Conservation (phyloP, 1,140 invertebrate species). For the Delia radicum region DNA sequence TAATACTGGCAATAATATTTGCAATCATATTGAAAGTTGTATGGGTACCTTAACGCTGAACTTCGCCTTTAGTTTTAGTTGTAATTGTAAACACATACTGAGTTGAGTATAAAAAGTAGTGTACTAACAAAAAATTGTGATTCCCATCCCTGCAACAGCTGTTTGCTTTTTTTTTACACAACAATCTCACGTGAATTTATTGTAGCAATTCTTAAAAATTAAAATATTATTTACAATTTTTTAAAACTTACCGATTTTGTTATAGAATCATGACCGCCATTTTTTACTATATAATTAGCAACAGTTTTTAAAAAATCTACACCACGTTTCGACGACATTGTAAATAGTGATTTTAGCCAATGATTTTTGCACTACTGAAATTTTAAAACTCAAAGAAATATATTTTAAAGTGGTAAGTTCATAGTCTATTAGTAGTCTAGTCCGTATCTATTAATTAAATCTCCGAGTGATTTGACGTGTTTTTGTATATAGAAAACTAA, state of each 20-base stretch:
- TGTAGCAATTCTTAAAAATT: neutral
- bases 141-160: neutral
- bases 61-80: neutral
- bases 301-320: constrained; percentile 52
- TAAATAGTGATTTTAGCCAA: neutral
- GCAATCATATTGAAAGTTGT: too few species aligned
- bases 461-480: neutral
- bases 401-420: constrained; percentile 1
- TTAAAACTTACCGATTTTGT: constrained; percentile 57
- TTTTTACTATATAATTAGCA: constrained; percentile 39
- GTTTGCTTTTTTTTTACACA: too few species aligned
- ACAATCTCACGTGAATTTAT: neutral
- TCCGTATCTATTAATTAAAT: neutral
- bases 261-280: constrained; percentile 56
- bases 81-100: neutral
- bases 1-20: too few species aligned
- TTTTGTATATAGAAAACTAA: neutral
- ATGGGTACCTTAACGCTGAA: too few species aligned
- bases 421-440: neutral
- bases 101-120: too few species aligned
- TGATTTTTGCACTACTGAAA: constrained; percentile 29
- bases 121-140: too few species aligned
- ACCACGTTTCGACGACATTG: constrained; percentile 52
- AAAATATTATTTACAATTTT: neutral
- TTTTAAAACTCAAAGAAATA: constrained; percentile 33